Conservation (phyloP, 2,888 invertebrate species). For the Mythimna pallens region DNA sequence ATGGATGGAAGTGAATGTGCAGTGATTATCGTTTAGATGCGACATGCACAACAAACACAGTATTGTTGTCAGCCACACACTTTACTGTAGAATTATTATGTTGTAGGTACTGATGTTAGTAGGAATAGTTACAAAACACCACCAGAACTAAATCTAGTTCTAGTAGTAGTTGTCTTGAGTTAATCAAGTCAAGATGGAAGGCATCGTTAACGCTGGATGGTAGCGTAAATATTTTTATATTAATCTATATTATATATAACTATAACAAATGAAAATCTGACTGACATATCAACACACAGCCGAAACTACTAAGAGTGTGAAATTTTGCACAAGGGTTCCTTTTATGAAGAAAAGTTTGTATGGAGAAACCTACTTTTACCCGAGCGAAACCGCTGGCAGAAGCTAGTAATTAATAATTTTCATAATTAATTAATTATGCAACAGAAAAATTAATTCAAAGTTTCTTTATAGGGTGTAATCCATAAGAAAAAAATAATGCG, state of each 20-base stretch:
- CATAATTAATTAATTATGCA: conserved; percentile 36
- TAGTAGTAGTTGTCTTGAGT: background rate
- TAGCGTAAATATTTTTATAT: background rate
- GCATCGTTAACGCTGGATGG: background rate
- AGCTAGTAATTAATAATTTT: background rate
- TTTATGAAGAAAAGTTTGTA: no score
- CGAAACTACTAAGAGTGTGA: no score
- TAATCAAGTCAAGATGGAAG: background rate
- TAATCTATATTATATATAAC: background rate
- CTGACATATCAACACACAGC: no score
- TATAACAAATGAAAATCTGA: no score
- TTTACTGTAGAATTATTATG: conserved; percentile 9
- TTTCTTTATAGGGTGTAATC: conserved; percentile 48
- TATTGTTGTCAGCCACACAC: conserved; percentile 15
- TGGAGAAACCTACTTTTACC: no score
- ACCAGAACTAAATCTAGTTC: conserved; percentile 3
- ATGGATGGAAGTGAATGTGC: conserved; percentile 58
- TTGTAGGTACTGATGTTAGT: background rate
- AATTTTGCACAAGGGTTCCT: no score
- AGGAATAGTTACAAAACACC: background rate
- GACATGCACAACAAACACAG: conserved; percentile 48
- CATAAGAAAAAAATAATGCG: conserved; percentile 62
- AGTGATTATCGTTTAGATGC: conserved; percentile 59
- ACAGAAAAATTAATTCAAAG: conserved; percentile 49
- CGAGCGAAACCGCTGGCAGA: no score